These are phyloP conservation scores for Phyllotreta striolata DNA, from an alignment of 2,888 invertebrate species.

Conservation along the genomic window DNA sequence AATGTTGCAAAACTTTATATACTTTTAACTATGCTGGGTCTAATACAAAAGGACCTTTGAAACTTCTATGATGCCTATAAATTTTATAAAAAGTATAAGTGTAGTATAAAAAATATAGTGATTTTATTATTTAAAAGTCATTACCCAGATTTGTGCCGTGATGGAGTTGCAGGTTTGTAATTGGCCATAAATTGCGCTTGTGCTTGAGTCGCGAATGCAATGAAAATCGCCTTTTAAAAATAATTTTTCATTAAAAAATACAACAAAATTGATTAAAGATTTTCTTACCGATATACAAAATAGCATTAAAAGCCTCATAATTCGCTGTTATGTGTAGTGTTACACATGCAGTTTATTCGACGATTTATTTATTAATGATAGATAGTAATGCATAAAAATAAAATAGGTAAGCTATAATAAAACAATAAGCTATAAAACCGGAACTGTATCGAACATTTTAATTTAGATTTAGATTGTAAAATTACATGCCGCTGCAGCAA, in stretches of 20 bases:
- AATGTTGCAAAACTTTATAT: too few relatives aligned
- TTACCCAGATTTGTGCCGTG: background rate
- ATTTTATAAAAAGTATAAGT: slow-evolving; percentile 2
- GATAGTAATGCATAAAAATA: too few relatives aligned
- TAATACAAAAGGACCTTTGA: too few relatives aligned
- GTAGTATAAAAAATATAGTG: background rate
- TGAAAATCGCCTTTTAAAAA: too few relatives aligned
- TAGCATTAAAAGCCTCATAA: background rate
- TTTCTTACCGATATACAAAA: slow-evolving; percentile 11
- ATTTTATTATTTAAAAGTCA: background rate
- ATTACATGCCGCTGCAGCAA: too few relatives aligned
- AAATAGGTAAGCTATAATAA: too few relatives aligned
- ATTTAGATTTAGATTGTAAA: too few relatives aligned
- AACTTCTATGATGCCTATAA: background rate
- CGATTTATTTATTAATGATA: too few relatives aligned
- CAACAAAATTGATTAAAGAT: background rate
- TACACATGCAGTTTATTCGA: background rate
- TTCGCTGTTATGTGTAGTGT: background rate
- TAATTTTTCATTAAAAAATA: too few relatives aligned
- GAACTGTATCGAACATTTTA: too few relatives aligned
- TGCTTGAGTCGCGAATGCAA: background rate
- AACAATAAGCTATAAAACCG: too few relatives aligned
- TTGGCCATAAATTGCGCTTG: background rate
- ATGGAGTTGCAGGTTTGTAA: slow-evolving; percentile 2
- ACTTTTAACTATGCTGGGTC: too few relatives aligned